Conservation (phyloP, 2,888 invertebrate species). For the Selenia dentaria region DNA sequence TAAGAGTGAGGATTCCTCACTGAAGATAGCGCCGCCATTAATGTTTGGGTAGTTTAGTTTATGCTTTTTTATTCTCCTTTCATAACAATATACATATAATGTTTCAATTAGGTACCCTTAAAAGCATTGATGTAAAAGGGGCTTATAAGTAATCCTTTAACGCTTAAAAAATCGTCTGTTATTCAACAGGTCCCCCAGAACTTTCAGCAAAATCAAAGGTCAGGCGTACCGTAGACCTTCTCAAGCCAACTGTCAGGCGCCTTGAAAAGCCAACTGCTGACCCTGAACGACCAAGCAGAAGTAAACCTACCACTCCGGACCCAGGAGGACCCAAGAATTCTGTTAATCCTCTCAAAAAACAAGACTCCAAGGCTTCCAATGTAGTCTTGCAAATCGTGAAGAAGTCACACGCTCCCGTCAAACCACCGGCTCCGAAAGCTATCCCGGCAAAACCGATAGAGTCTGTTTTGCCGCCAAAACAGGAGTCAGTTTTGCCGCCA, state of each 20-base stretch:
- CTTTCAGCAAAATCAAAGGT: slow-evolving; percentile 48
- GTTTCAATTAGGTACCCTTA: too few relatives aligned
- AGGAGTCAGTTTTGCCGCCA: slow-evolving; percentile 38
- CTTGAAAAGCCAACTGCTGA: slow-evolving; percentile 50
- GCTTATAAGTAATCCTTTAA: too few relatives aligned
- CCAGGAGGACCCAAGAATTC: slow-evolving; percentile 49
- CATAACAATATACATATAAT: too few relatives aligned
- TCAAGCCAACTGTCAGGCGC: slow-evolving; percentile 48
- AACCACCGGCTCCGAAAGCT: slow-evolving; percentile 41
- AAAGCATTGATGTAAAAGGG: too few relatives aligned
- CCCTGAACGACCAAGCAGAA: slow-evolving; percentile 59
- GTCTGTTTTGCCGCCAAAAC: slow-evolving; percentile 10
- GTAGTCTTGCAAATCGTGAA: slow-evolving; percentile 72
- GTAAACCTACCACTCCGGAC: slow-evolving; percentile 54
- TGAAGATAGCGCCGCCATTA: too few relatives aligned
- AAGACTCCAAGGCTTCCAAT: slow-evolving; percentile 57
- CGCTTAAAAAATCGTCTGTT: too few relatives aligned
- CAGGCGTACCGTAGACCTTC: slow-evolving; percentile 51
- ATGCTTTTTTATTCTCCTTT: too few relatives aligned
- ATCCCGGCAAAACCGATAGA: slow-evolving; percentile 1
- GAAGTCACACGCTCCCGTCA: slow-evolving; percentile 57
- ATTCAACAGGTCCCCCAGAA: slow-evolving; percentile 48
- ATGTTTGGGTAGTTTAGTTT: too few relatives aligned
- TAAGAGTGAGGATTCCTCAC: too few relatives aligned
- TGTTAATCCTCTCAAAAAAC: slow-evolving; percentile 37